These are phyloP conservation scores for Philaenus spumarius DNA, from an alignment of 1,140 invertebrate species.

Conservation along the genomic window DNA sequence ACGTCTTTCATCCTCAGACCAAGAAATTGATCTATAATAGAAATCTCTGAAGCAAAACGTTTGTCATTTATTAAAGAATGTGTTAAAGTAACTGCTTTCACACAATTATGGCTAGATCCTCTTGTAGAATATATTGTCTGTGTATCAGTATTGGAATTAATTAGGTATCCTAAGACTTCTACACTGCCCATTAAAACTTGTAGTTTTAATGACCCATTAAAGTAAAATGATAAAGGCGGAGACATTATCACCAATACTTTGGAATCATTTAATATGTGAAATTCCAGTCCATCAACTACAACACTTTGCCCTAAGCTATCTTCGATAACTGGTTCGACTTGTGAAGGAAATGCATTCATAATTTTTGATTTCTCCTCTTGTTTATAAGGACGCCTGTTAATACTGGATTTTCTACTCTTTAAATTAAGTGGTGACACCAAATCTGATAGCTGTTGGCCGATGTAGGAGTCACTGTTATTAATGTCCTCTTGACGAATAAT, in stretches of 20 bases:
- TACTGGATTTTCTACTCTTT: no score
- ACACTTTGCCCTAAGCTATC: no score
- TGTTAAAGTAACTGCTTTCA: not conserved
- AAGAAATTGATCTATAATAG: not conserved
- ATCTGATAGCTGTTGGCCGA: no score
- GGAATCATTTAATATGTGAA: not conserved
- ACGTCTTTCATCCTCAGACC: not conserved
- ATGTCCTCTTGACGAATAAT: no score
- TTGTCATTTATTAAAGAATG: not conserved
- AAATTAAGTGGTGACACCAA: no score
- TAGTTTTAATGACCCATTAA: constrained; percentile 3
- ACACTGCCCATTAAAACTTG: constrained; percentile 4
- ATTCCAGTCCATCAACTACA: not conserved
- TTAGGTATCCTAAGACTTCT: constrained; percentile 12
- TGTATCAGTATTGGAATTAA: not conserved
- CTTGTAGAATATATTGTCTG: constrained; percentile 3
- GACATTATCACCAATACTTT: not conserved
- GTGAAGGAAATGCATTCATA: no score
- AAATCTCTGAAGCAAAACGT: not conserved
- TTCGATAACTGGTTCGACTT: no score
- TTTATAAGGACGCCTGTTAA: no score
- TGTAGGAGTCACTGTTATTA: no score
- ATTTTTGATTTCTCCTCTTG: no score
- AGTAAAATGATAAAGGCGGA: not conserved
- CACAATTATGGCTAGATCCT: constrained; percentile 3